Conservation (phyloP, 2,888 invertebrate species). For the Carterocephalus palaemon region DNA sequence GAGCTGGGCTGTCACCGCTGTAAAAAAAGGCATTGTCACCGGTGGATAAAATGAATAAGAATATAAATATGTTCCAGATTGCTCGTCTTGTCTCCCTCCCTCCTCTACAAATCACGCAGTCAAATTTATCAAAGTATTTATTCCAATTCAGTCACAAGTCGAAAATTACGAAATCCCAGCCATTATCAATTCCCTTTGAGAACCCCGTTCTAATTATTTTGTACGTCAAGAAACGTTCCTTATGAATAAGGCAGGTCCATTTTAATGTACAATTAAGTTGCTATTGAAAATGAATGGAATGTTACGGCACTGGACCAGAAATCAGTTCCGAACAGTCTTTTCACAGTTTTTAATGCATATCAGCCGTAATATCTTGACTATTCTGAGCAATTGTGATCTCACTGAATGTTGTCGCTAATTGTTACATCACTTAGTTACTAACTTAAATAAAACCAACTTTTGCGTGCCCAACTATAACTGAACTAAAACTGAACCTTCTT, state of each 20-base stretch:
- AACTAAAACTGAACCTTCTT: too few relatives aligned
- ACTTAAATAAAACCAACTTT: too few relatives aligned
- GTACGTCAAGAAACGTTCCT: constrained; percentile 30
- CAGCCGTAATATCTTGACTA: too few relatives aligned
- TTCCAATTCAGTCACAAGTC: background rate
- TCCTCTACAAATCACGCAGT: background rate
- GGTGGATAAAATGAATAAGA: too few relatives aligned
- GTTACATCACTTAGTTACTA: too few relatives aligned
- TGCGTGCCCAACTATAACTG: too few relatives aligned
- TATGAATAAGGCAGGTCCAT: constrained; percentile 42
- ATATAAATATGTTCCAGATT: background rate
- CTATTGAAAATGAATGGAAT: constrained; percentile 36
- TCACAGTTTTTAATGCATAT: constrained; percentile 14
- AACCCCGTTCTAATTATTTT: constrained; percentile 33
- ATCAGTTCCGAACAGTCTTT: too few relatives aligned
- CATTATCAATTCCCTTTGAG: constrained; percentile 45
- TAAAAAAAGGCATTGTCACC: too few relatives aligned
- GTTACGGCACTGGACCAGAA: constrained; percentile 15
- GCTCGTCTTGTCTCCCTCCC: background rate
- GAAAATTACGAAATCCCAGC: constrained; percentile 23
- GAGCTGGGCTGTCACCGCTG: too few relatives aligned
- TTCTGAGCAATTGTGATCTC: too few relatives aligned
- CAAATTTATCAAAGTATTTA: background rate
- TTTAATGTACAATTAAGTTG: constrained; percentile 54
- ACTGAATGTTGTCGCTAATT: too few relatives aligned